Evolutionary conservation across 2,888 invertebrate genomes (phyloP), one percentile per base, ranked within the genome.

Genomic region (Platycheirus albimanus): DNA sequence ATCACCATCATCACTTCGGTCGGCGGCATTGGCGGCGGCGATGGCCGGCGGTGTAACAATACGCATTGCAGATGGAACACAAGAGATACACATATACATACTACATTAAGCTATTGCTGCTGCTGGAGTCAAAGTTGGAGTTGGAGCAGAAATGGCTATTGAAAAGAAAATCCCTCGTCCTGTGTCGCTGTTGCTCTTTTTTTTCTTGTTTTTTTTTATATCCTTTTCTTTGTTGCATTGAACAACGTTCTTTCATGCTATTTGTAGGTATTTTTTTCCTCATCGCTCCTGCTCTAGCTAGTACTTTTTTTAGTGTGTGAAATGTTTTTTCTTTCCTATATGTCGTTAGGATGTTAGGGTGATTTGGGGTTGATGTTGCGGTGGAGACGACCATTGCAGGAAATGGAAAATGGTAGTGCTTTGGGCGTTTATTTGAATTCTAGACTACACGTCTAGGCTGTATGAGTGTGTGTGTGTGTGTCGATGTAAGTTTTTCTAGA

Each of bases 61-160:
- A 83, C 83, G 83, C 83, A 83, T 78, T 83, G 83, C 83, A 83
- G 83, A 83, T 83, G 78, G 74, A 78, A 78, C 69, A 78, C 51
- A 64, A 30, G 49, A 77, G 79, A 70, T 24, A 51, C 38, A 38
- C 49, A 45, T 20, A 45, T 28, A 7, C 45, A 38, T 63, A 41
- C 17, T 24, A 24, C 17, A 17, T 24, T 49, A n/a, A n/a, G 49
- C 20, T 49, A 11, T 6, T 19, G 17, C 36, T 28, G 4, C 56
- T 24, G 28, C 20, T 33, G 49, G 13, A 51, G 45, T 54, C 13
- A 38, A 19, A 72, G 63, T 52, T 36, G 45, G 24, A 54, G 11
- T 6, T 28, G 38, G 17, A 52, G 30, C 30, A 58, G 11, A 10
- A 33, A 20, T 17, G 43, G 24, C 71, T 69, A 80, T 75, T 75